These are phyloP conservation scores for Echeneis naucrates DNA, from an alignment of 2,797 vertebrate species.

Conservation along the genomic window DNA sequence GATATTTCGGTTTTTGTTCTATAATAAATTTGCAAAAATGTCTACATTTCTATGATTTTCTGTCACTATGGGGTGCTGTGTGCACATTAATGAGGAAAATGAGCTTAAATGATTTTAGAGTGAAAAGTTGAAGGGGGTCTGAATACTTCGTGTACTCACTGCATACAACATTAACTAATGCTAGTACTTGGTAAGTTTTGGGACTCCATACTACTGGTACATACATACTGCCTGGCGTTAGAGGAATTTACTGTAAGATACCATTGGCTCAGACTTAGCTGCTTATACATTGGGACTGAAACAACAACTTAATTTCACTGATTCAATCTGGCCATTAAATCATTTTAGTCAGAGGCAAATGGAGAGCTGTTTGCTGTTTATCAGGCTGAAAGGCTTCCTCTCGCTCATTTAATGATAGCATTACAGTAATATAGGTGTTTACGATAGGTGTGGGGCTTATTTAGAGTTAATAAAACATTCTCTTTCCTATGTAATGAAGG, in stretches of 20 bases:
- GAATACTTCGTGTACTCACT: too few species aligned
- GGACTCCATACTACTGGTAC: neutral
- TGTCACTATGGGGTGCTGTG: too few species aligned
- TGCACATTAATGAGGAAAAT: too few species aligned
- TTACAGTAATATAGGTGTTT: conserved; percentile 86
- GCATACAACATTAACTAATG: neutral
- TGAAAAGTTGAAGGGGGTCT: too few species aligned
- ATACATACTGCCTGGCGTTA: conserved; percentile 15
- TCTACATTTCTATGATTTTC: too few species aligned
- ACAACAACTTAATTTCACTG: conserved; percentile 79
- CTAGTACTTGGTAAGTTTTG: neutral
- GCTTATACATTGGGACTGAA: conserved; percentile 72
- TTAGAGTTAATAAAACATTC: conserved; percentile 85
- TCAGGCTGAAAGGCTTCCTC: conserved; percentile 79
- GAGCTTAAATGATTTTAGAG: too few species aligned
- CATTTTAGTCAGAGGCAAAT: conserved; percentile 81
- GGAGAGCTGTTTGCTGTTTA: conserved; percentile 84
- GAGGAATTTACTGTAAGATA: conserved; percentile 29
- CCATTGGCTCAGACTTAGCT: conserved; percentile 47
- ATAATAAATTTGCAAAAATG: too few species aligned
- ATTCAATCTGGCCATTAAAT: conserved; percentile 82
- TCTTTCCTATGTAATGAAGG: conserved; percentile 82
- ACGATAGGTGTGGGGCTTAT: conserved; percentile 85
- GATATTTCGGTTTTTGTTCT: too few species aligned
- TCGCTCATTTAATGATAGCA: conserved; percentile 79